Evolutionary conservation across 2,797 vertebrate genomes (phyloP).

Genomic region (Buphagus erythrorhynchus): DNA sequence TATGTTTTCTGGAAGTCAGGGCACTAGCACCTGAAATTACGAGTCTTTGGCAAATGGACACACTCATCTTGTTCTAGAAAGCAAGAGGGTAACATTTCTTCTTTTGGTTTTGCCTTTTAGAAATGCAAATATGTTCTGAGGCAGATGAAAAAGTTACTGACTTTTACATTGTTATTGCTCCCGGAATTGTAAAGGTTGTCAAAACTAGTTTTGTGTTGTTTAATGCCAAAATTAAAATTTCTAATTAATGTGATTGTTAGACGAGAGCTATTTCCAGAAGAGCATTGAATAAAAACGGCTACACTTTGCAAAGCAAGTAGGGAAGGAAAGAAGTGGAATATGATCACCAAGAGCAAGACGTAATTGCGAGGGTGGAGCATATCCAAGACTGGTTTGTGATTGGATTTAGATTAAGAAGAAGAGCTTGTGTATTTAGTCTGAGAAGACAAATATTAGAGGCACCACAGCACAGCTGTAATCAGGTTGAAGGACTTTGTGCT

Average conservation of each 20-base stretch:
- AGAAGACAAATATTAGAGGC: neutral
- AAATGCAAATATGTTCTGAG: neutral
- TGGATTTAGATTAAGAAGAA: slow-evolving; percentile 39
- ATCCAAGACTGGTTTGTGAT: slow-evolving; percentile 30
- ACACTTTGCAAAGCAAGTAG: neutral
- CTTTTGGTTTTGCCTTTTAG: neutral
- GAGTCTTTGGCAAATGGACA: neutral
- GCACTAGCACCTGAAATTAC: neutral
- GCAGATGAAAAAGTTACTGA: neutral
- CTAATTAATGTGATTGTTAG: slow-evolving; percentile 67
- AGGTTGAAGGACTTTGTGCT: slow-evolving; percentile 23
- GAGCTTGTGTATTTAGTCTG: slow-evolving; percentile 10
- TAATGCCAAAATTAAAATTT: slow-evolving; percentile 54
- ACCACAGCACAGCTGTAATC: neutral
- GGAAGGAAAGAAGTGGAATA: neutral
- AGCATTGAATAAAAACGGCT: neutral
- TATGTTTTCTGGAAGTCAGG: neutral
- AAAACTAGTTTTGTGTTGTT: slow-evolving; percentile 51
- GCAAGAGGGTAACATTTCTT: neutral
- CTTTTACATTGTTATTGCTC: neutral
- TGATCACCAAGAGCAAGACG: neutral
- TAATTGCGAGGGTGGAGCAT: slow-evolving; percentile 48
- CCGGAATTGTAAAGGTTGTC: slow-evolving; percentile 34
- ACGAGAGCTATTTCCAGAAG: slow-evolving; percentile 23
- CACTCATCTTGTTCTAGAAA: neutral